Evolutionary conservation across 1,140 invertebrate species (phyloP).

Genomic region (Psix sp.): DNA sequence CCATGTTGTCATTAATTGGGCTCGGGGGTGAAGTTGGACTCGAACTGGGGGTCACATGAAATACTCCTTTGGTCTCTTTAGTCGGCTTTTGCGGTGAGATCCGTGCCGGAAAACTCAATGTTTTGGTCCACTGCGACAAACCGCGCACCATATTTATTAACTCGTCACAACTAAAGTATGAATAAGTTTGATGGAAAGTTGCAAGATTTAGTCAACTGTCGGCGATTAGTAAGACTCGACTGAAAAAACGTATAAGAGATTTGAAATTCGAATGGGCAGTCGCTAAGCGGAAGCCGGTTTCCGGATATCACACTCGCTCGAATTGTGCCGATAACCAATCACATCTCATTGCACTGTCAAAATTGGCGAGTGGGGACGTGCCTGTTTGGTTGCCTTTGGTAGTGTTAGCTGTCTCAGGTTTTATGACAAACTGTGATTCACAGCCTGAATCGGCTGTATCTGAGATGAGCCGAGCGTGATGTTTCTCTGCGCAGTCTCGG

Average conservation of each 20-base stretch:
- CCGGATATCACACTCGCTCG: conserved; percentile 8
- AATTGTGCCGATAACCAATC: conserved; percentile 21
- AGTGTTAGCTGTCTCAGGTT: conserved; percentile 15
- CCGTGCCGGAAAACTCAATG: conserved; percentile 88
- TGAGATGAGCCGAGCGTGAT: conserved; percentile 27
- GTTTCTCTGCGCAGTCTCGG: conserved; percentile 37
- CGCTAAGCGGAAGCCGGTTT: conserved; percentile 42
- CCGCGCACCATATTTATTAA: conserved; percentile 84
- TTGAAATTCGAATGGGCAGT: conserved; percentile 20
- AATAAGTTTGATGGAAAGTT: neutral
- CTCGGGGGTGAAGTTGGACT: conserved; percentile 78
- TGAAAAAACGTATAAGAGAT: neutral
- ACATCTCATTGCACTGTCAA: conserved; percentile 36
- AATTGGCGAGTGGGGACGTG: neutral
- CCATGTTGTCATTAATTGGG: conserved; percentile 75
- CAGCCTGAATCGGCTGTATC: conserved; percentile 4
- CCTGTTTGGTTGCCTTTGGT: neutral
- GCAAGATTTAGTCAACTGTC: too few species aligned
- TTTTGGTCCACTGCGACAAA: conserved; percentile 91
- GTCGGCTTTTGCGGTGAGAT: conserved; percentile 86
- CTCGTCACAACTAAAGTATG: neutral
- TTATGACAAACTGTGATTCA: conserved; percentile 43
- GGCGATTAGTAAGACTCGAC: too few species aligned
- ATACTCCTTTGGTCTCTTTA: conserved; percentile 78
- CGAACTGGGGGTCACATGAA: conserved; percentile 71